Base-by-base conservation (phyloP, 2,888 invertebrate genomes). In the Leucania comma region DNA sequence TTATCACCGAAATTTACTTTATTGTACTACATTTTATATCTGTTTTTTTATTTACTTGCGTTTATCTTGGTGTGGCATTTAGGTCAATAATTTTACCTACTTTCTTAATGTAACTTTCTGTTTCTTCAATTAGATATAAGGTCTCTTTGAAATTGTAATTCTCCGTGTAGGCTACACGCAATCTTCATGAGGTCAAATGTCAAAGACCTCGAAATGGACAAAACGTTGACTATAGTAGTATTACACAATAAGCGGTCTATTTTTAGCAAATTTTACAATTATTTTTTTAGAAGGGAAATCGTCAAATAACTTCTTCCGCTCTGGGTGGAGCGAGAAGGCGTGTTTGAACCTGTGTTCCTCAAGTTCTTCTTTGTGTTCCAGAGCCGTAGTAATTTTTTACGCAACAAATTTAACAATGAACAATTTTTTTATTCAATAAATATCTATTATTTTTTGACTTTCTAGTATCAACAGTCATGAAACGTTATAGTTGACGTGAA, bases 211-310 rank as follows among this genome's bases (percentile, higher is more conserved):
- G 73, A 70, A 67, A 60, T 62, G 12, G 42, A 35, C 59, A 51
- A 17, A 17, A 60, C 64, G 63, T 20, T 10, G n/a, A n/a, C n/a
- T n/a, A n/a, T n/a, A n/a, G 61, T 65, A 60, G 46, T 62, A 62
- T 70, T 63, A 61, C 61, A 67, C 61, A 71, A n/a, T n/a, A n/a
- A 73, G 59, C 53, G 22, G 14, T 22, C 0, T 3, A 38, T 50
- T 75, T 75, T 70, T 72, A 64, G 62, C 14, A 0, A 14, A 50
- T 67, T 70, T 81, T 71, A 75, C 71, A 68, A 72, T 73, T 14
- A 14, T 42, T 42, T 1, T 42, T 5, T 14, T 14, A 42, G 17
- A 14, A 4, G 38, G 38, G 4, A 17, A 42, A 42, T 42, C 38
- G 14, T 14, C 14, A 42, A 14, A 42, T 42, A 4, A 42, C 38